These are phyloP conservation scores for Amphimedon queenslandica DNA, from an alignment of 37 sponge, comb jelly and placozoan genomes.

Conservation along the genomic window DNA sequence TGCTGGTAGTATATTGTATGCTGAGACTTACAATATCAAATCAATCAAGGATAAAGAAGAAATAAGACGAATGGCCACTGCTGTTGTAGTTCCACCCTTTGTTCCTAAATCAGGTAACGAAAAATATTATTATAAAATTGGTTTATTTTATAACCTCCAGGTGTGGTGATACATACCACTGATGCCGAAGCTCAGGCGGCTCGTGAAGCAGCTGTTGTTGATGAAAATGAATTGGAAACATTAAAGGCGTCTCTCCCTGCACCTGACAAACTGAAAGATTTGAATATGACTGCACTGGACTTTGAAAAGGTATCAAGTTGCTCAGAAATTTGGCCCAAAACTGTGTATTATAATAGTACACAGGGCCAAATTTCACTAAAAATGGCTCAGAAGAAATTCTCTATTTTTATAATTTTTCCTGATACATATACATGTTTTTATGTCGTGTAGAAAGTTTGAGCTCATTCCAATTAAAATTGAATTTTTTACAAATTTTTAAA, in stretches of 20 bases:
- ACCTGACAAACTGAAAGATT: slow-evolving; percentile 10
- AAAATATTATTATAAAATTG: neutral
- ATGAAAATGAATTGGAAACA: slow-evolving; percentile 23
- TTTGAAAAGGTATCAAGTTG: slow-evolving; percentile 92
- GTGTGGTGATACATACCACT: slow-evolving; percentile 83
- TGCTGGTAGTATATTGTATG: slow-evolving; percentile 79
- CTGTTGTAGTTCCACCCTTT: slow-evolving; percentile 66
- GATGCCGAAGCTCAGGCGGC: slow-evolving; percentile 85
- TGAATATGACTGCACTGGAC: slow-evolving; percentile 65
- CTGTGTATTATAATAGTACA: no score
- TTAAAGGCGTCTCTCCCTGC: slow-evolving; percentile 20
- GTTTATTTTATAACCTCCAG: neutral
- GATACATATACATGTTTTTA: no score
- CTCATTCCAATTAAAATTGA: no score
- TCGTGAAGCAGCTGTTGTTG: neutral
- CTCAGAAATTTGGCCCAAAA: no score
- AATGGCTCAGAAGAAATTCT: no score
- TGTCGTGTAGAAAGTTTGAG: no score
- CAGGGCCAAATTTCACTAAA: no score
- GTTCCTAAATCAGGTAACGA: slow-evolving; percentile 44
- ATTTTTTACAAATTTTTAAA: neutral
- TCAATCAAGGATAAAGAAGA: slow-evolving; percentile 40
- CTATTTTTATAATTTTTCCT: no score
- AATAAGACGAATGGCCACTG: slow-evolving; percentile 37
- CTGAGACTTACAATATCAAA: slow-evolving; percentile 70